Conservation (phyloP, 2,797 vertebrate genomes). For the Sebastes glaucus region DNA sequence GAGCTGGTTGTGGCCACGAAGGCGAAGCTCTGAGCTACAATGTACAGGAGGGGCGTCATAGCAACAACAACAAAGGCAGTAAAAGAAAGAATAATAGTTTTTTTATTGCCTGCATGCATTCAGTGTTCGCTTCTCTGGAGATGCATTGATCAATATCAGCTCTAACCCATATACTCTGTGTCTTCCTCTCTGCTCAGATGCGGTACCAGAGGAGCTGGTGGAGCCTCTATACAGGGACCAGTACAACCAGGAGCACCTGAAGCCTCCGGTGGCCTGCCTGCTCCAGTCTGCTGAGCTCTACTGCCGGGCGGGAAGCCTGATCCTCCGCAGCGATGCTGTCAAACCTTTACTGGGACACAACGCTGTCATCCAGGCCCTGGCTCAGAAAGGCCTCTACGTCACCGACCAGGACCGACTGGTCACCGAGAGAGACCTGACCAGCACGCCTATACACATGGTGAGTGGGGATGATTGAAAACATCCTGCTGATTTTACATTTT, state of each 20-base stretch:
- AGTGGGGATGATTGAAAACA: conserved; percentile 52
- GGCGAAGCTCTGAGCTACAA: not conserved
- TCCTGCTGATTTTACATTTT: not conserved
- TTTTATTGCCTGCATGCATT: not conserved
- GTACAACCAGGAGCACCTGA: conserved; percentile 97
- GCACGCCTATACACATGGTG: conserved; percentile 94
- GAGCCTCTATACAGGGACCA: conserved; percentile 97
- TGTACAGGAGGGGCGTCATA: not conserved
- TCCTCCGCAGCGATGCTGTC: conserved; percentile 96
- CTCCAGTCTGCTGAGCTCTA: conserved; percentile 97
- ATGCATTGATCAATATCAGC: not conserved
- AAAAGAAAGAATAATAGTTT: not conserved
- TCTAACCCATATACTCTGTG: not conserved
- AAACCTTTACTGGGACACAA: conserved; percentile 97
- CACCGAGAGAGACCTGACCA: conserved; percentile 93
- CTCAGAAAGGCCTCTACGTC: conserved; percentile 96
- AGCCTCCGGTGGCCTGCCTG: conserved; percentile 93
- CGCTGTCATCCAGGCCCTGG: conserved; percentile 97
- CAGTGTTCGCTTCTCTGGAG: not conserved
- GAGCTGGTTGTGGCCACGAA: not conserved
- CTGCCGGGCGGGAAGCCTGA: conserved; percentile 96
- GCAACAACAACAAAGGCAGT: conserved; percentile 17
- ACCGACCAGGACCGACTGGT: conserved; percentile 96
- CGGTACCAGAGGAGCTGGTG: conserved; percentile 90
- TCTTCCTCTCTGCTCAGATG: conserved; percentile 80